A percentile compares a stretch with the other conserved stretches of the same genome.
phyloP scores from a whole-genome alignment of 1,140 invertebrate genomes.

The Trichonephila clavata region DNA sequence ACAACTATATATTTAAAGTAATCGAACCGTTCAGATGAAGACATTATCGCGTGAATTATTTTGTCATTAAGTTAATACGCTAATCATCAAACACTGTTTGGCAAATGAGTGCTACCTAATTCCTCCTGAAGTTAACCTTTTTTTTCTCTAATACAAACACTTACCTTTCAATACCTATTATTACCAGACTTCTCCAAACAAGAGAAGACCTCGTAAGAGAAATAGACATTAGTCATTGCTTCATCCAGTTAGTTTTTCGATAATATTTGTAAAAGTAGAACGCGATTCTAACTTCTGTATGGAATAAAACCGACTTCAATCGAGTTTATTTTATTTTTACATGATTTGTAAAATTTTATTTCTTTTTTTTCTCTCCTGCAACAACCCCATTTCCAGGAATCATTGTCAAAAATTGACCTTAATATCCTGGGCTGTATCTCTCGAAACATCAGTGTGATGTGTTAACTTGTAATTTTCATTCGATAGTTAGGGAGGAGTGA shows the following conservation, averaged over 20 bases:
- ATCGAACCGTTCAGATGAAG: neutral
- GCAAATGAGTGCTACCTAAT: neutral
- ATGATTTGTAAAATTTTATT: neutral
- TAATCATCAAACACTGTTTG: neutral
- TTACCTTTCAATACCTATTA: neutral
- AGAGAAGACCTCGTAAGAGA: neutral
- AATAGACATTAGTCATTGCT: neutral
- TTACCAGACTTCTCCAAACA: neutral
- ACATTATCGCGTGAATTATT: neutral
- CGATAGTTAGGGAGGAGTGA: neutral
- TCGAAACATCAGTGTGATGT: neutral
- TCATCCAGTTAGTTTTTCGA: neutral
- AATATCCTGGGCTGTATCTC: neutral
- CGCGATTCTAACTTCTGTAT: neutral
- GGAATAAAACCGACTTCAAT: neutral
- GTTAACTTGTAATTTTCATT: neutral
- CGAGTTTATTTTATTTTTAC: neutral
- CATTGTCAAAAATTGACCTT: conserved; percentile 14
- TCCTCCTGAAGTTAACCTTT: neutral
- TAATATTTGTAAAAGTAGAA: neutral
- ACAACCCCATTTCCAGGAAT: neutral
- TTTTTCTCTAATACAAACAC: neutral
- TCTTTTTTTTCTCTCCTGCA: neutral
- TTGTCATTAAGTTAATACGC: neutral
- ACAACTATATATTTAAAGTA: neutral